Evolutionary conservation across 2,888 invertebrate genomes (phyloP), one percentile per base, ranked within the genome.

Genomic region (Schizaphis graminum): DNA sequence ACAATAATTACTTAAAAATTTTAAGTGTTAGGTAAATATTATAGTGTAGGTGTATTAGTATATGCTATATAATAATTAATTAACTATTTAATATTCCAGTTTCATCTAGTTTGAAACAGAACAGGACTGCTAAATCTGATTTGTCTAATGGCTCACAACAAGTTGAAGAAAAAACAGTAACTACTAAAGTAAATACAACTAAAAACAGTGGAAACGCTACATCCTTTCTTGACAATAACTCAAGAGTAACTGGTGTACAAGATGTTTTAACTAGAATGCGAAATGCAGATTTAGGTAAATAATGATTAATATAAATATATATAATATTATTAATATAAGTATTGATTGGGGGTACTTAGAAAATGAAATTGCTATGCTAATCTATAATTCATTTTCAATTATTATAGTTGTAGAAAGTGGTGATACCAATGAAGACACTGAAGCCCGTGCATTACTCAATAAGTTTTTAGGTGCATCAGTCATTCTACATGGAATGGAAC

Each of bases 391-490:
- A 49, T 56, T 84, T 10, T 56, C 5, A n/a, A 47, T 44, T 21
- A 56, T 28, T 85, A 24, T 35, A 94, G 94, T 94, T n/a, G 94
- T 94, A 7, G 94, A 94, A 67, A 91, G 26, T 16, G 94, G 94
- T 21, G 98, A 98, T 95, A 96, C 96, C 3, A 95, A 96, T 57
- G 97, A 97, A 95, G 98, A 98, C 96, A 96, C 96, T 84, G 97
- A 97, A 96, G 98, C 98, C 84, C 97, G 97, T 94, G 97, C 97
- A 95, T 96, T 98, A 95, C 96, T 98, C 92, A 98, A 98, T 96
- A 98, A 98, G 96, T 98, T 98, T 96, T 96, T 98, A 92, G 98
- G 98, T 94, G 97, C 98, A 95, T 97, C 97, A 95, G 98, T 98
- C 95, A 97, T 98, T 94, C 97, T 98, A 96, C 97, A 97, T 93